Base-by-base conservation (phyloP, 2,113 vertebrate genomes). In the Brienomyrus brachyistius region DNA sequence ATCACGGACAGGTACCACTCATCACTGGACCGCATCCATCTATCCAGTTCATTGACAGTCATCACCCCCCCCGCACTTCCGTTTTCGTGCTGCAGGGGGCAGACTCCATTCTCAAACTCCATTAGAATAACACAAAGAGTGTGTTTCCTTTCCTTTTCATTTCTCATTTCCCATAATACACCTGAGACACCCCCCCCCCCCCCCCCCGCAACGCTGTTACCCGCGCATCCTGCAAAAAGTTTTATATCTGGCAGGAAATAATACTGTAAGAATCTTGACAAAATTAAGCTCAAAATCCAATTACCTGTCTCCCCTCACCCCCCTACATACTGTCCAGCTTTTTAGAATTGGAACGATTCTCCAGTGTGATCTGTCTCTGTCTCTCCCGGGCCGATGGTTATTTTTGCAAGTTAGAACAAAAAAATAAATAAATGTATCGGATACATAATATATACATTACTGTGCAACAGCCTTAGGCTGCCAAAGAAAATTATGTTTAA, bases 121-220 rank as follows among this genome's bases (percentile, higher is more conserved):
- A 70, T 80, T 31, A 23, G 21, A 90, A 86, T 89, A 86, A 87
- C 89, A 90, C 21, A 21, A 23, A 59, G 48, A 59, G 13, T 70
- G 43, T 10, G 8, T 62, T 87, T 88, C 45, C 43, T 11, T 48
- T 84, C 23, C 47, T 31, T 90, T 90, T 90, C 35, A 87, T 90
- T 82, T 90, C n/a, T 88, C 52, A 89, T 89, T 89, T 89, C 54
- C 88, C 80, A 80, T 85, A 90, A 17, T 59, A 74, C 86, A 90
- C 86, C 74, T 90, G 90, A 90, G 86, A 59, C 84, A 21, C 66
- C 51, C 31, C 31, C 31, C 31, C 31, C 31, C 6, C 51, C 27
- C 50, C 35, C 56, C 27, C 45, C 15, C 27, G 48, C 1, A 19
- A 82, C 51, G 35, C 35, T 23, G 43, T 21, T 35, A 70, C n/a